A percentile compares a stretch with the other conserved stretches of the same genome.
Evolutionary conservation across 2,113 vertebrate species (phyloP).

Genomic region (Pelmatolapia mariae): DNA sequence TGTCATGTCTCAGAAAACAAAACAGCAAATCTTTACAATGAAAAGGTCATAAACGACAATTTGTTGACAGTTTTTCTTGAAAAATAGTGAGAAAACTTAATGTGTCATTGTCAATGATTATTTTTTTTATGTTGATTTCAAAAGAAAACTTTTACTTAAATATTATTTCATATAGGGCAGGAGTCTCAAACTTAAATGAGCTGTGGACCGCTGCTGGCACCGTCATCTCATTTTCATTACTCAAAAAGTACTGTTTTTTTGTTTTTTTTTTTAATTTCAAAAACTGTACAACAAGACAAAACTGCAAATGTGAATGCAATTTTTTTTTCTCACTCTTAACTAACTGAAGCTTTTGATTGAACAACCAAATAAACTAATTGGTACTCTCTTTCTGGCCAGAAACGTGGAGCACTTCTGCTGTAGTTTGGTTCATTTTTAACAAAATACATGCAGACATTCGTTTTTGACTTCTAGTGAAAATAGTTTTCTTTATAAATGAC

Average conservation of each 20-base stretch:
- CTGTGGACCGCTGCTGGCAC: neutral
- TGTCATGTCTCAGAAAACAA: neutral
- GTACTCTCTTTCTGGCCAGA: neutral
- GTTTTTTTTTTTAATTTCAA: accelerated
- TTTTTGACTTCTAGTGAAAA: neutral
- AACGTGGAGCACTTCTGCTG: neutral
- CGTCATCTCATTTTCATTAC: neutral
- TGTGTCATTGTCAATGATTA: neutral
- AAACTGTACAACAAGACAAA: neutral
- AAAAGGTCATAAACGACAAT: accelerated
- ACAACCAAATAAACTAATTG: neutral
- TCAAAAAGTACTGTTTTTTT: neutral
- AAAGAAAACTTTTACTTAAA: neutral
- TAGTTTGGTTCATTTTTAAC: neutral
- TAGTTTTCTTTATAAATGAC: neutral
- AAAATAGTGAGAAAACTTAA: neutral
- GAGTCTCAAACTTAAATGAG: neutral
- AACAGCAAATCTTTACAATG: neutral
- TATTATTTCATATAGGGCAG: neutral
- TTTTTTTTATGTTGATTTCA: neutral
- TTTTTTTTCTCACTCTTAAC: neutral
- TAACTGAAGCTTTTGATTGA: neutral
- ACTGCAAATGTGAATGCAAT: neutral
- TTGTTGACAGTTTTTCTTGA: neutral
- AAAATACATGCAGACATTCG: neutral